Conservation (phyloP, 2,888 invertebrate genomes). For the Ceriagrion tenellum region DNA sequence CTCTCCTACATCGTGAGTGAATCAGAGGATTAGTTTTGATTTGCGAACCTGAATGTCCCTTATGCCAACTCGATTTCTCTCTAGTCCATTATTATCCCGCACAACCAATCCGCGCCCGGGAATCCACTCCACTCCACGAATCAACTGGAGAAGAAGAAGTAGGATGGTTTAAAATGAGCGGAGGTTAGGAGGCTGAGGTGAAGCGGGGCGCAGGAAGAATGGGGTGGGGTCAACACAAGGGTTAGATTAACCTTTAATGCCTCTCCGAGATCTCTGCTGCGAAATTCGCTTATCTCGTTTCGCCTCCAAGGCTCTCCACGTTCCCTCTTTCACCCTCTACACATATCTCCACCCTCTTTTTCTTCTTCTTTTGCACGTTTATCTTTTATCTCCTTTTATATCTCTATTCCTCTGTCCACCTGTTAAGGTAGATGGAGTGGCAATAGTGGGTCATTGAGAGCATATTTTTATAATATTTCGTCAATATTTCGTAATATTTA, state of each 20-base stretch:
- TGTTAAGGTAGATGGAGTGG: too few species aligned
- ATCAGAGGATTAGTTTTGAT: neutral
- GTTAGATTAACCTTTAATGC: conserved; percentile 11
- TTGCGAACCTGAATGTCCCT: neutral
- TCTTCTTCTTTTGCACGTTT: too few species aligned
- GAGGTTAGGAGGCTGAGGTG: neutral
- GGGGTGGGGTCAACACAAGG: neutral
- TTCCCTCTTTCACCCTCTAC: neutral
- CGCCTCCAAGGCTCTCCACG: neutral
- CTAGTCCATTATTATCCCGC: neutral
- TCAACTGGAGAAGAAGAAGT: neutral
- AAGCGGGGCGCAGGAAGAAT: neutral
- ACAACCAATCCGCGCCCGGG: neutral
- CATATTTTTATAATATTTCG: too few species aligned
- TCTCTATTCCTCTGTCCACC: too few species aligned
- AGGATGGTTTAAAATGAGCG: neutral
- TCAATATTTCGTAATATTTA: too few species aligned
- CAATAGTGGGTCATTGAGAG: too few species aligned
- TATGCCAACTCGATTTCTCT: neutral
- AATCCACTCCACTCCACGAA: neutral
- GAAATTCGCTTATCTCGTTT: conserved; percentile 22
- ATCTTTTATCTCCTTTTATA: too few species aligned
- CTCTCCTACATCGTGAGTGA: neutral
- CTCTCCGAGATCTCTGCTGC: neutral
- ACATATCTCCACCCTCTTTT: neutral